Percentiles rank a stretch among this genome's conserved stretches.
These are phyloP conservation scores for Xylocampa areola DNA, from an alignment of 2,888 invertebrate genomes.

Conservation along the genomic window DNA sequence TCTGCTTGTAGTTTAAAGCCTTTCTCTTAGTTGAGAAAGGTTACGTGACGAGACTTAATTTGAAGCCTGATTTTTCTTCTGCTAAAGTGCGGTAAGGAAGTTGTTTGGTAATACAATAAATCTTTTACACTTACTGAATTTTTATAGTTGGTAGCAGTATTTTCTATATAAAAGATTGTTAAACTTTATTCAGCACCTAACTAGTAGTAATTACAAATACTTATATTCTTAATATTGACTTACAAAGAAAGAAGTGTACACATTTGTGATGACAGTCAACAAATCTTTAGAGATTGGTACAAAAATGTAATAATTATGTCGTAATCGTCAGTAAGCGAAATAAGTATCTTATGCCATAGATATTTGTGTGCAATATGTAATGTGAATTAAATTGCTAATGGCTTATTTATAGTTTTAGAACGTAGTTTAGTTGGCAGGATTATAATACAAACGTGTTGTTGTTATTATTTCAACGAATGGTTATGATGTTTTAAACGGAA, in stretches of 20 bases:
- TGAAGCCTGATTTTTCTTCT: background rate
- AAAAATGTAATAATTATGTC: slow-evolving; percentile 6
- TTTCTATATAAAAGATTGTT: no score
- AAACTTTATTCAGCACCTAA: background rate
- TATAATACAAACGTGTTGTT: no score
- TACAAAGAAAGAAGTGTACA: background rate
- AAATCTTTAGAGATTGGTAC: slow-evolving; percentile 11
- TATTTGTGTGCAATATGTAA: background rate
- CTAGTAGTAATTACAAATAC: background rate
- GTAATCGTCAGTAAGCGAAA: background rate
- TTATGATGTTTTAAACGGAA: no score
- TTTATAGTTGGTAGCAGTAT: no score
- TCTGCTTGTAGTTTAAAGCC: slow-evolving; percentile 2
- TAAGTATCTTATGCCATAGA: background rate
- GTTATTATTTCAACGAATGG: no score
- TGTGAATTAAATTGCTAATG: slow-evolving; percentile 1
- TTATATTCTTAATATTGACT: no score
- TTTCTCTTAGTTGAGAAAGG: slow-evolving; percentile 15
- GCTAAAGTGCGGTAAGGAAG: no score
- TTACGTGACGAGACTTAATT: slow-evolving; percentile 28
- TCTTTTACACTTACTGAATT: no score
- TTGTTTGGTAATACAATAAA: no score
- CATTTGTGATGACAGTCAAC: slow-evolving; percentile 14
- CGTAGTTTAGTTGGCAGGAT: background rate
- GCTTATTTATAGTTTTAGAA: background rate